Conservation (phyloP, 2,888 invertebrate genomes). For the Drosophila tanythrix region DNA sequence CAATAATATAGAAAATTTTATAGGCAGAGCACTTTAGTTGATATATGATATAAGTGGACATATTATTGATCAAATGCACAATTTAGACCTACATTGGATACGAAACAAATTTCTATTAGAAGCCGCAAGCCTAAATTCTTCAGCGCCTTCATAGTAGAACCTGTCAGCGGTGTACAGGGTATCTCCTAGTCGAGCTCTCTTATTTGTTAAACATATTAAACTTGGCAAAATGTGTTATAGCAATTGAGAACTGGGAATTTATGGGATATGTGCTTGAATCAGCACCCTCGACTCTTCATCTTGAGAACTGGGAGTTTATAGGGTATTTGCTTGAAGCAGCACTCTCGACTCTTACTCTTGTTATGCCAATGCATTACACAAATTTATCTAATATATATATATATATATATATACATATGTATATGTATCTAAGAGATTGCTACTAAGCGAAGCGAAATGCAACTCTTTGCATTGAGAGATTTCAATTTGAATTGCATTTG, state of each 20-base stretch:
- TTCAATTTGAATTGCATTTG: slow-evolving; percentile 72
- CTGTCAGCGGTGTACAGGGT: not conserved
- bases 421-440: not conserved
- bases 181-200: not conserved
- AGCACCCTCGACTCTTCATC: not conserved
- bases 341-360: not conserved
- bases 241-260: not conserved
- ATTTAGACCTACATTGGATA: not conserved
- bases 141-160: not conserved
- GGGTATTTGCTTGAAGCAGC: not conserved
- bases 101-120: not conserved
- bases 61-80: not conserved
- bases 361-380: not conserved
- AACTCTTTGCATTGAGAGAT: slow-evolving; percentile 59
- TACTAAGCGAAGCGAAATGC: slow-evolving; percentile 33
- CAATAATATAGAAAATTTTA: not conserved
- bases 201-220: not conserved
- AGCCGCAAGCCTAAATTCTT: too few relatives aligned
- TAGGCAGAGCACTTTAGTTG: not conserved
- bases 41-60: not conserved
- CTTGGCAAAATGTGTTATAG: not conserved
- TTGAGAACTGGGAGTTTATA: not conserved
- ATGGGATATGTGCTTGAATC: not conserved
- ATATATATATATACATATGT: too few relatives aligned
- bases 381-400: not conserved